These are phyloP conservation scores for Vultur gryphus DNA, from an alignment of 2,797 vertebrate genomes.

Conservation along the genomic window DNA sequence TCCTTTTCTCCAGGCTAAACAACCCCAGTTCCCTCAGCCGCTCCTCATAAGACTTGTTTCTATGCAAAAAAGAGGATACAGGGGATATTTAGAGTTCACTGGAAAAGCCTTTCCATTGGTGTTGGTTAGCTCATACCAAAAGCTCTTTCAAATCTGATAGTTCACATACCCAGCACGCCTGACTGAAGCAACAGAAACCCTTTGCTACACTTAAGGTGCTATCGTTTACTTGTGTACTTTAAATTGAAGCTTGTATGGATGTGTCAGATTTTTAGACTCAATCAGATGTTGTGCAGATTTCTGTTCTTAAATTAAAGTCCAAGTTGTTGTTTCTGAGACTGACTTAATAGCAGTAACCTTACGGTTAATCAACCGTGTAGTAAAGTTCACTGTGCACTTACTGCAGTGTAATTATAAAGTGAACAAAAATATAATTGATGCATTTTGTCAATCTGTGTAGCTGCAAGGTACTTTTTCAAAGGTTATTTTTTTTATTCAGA, in stretches of 20 bases:
- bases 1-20: background rate
- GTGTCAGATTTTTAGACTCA: background rate
- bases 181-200: background rate
- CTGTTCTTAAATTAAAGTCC: slow-evolving; percentile 32
- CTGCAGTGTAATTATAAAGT: slow-evolving; percentile 80
- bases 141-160: background rate
- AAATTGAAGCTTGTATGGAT: background rate
- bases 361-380: slow-evolving; percentile 79
- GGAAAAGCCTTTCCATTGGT: background rate
- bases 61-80: background rate
- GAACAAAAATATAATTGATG: slow-evolving; percentile 80
- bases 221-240: background rate
- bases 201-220: background rate
- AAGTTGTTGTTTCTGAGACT: slow-evolving; percentile 31
- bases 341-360: slow-evolving; percentile 75
- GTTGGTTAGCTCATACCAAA: background rate
- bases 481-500: slow-evolving; percentile 82
- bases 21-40: rapidly evolving
- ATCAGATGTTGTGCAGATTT: background rate
- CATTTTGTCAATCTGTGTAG: slow-evolving; percentile 83
- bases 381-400: slow-evolving; percentile 75
- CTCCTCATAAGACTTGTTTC: background rate
- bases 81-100: background rate
- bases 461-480: slow-evolving; percentile 84
- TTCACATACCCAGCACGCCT: background rate